Percentiles rank a stretch among this genome's conserved stretches.
Evolutionary conservation across 2,113 vertebrate genomes (phyloP).

Genomic region (Rhegmatorhina hoffmannsi): DNA sequence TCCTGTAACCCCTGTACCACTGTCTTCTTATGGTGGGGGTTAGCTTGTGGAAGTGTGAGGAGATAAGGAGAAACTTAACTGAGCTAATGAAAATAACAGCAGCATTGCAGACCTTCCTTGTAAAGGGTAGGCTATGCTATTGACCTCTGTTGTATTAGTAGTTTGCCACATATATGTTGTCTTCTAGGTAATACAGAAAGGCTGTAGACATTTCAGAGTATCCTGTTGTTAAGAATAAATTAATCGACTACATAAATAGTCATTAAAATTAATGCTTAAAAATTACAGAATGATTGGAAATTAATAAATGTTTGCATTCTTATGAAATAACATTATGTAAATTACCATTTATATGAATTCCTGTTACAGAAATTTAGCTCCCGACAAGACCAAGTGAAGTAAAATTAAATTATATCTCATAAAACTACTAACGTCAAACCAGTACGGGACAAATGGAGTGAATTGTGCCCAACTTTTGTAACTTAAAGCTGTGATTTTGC

Average conservation of each 20-base stretch:
- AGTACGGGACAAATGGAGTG: not conserved
- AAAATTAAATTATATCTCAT: not conserved
- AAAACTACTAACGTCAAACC: not conserved
- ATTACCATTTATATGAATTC: not conserved
- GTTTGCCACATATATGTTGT: not conserved
- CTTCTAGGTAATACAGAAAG: not conserved
- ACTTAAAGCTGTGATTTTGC: not conserved
- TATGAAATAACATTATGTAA: not conserved
- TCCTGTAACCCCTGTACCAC: not conserved
- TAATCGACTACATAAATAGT: not conserved
- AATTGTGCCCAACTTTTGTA: not conserved
- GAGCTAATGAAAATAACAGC: not conserved
- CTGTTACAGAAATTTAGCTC: not conserved
- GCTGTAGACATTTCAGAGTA: not conserved
- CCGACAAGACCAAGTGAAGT: not conserved
- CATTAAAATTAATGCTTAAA: not conserved
- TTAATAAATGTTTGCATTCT: not conserved
- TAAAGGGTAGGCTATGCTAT: not conserved
- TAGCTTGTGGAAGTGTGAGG: not conserved
- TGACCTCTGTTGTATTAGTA: not conserved
- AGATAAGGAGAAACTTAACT: not conserved
- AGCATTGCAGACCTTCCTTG: not conserved
- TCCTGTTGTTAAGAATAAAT: not conserved
- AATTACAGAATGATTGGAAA: not conserved
- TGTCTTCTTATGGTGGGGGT: not conserved